A percentile compares a stretch with the other conserved stretches of the same genome.
Evolutionary conservation across 2,797 vertebrate species (phyloP).

Genomic region (Manis javanica): DNA sequence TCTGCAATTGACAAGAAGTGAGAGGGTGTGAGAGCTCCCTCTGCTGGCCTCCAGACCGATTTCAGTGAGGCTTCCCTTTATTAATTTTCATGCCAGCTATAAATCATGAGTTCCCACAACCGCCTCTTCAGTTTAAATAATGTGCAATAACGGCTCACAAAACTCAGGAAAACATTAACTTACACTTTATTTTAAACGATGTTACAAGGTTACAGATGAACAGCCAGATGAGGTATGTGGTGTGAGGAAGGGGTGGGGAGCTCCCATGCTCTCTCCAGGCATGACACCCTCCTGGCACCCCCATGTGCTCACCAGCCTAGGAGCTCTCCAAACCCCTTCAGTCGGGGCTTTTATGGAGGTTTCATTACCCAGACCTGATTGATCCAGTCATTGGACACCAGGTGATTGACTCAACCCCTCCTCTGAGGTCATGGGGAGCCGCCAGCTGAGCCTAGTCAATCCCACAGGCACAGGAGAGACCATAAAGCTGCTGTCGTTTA

Average conservation of each 20-base stretch:
- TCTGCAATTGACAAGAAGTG: too few relatives aligned
- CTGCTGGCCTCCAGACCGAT: too few relatives aligned
- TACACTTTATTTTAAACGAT: background rate
- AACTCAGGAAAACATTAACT: background rate
- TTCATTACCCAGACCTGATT: background rate
- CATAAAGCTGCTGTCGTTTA: background rate
- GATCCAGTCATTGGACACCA: background rate
- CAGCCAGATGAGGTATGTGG: background rate
- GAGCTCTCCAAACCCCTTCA: background rate
- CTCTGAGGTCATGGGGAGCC: background rate
- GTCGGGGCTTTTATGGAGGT: background rate
- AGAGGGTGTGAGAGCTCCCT: too few relatives aligned
- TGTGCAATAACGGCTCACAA: background rate
- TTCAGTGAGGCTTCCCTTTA: too few relatives aligned
- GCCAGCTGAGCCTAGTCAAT: background rate
- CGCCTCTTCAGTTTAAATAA: background rate
- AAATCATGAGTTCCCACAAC: background rate
- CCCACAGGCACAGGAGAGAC: background rate
- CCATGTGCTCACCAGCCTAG: background rate
- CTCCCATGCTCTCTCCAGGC: background rate
- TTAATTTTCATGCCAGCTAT: too few relatives aligned
- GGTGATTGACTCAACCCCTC: too few relatives aligned
- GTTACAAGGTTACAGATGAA: background rate
- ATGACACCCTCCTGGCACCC: background rate
- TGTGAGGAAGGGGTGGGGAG: background rate